Evolutionary conservation across 2,888 invertebrate genomes (phyloP).

Genomic region (Campopleginae sp.): DNA sequence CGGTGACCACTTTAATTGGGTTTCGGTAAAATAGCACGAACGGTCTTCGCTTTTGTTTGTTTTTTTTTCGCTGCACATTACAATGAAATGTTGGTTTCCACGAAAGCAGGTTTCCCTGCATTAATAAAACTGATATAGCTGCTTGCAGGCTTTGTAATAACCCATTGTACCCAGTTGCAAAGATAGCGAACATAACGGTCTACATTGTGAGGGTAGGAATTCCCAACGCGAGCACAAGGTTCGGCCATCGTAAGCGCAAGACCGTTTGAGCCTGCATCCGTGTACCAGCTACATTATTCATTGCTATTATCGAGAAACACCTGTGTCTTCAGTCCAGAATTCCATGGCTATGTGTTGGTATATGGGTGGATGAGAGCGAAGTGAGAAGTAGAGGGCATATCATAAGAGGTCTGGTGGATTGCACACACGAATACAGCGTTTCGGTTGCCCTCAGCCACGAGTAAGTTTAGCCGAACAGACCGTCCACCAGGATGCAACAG

Average conservation of each 20-base stretch:
- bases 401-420: conserved; percentile 31
- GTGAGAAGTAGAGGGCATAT: not conserved
- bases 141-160: conserved; percentile 20
- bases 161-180: conserved; percentile 12
- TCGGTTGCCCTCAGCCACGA: not conserved
- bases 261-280: conserved; percentile 1
- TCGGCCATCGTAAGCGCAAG: conserved; percentile 5
- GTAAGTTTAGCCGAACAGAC: not conserved
- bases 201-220: conserved; percentile 5
- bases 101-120: not conserved
- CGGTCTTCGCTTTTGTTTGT: not conserved
- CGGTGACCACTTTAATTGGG: not conserved
- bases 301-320: conserved; percentile 61
- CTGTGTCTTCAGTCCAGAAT: conserved; percentile 39
- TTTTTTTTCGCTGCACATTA: not conserved
- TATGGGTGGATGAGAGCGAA: conserved; percentile 5
- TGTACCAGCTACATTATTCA: conserved; percentile 46
- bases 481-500: not conserved
- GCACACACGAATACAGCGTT: not conserved
- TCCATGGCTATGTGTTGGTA: conserved; percentile 12
- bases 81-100: not conserved
- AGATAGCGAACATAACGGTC: not conserved
- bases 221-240: conserved; percentile 18
- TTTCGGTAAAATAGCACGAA: not conserved
- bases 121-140: conserved; percentile 23